phyloP scores from a whole-genome alignment of 1,140 invertebrate species.

The Ceratina australensis region DNA sequence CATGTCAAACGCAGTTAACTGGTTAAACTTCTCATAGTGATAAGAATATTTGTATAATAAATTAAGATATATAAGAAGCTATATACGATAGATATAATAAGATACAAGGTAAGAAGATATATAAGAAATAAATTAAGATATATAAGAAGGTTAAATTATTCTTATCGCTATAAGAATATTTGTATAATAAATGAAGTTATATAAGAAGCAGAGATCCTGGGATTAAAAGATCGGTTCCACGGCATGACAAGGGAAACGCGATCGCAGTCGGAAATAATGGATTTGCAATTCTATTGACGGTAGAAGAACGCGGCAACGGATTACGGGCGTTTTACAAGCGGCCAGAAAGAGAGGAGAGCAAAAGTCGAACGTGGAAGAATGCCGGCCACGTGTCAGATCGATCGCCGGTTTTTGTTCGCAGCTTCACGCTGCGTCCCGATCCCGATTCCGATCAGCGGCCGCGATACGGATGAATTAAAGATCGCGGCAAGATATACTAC shows the following conservation, averaged over 20 bases:
- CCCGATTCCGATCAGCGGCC: slow-evolving; percentile 20
- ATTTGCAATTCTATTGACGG: slow-evolving; percentile 31
- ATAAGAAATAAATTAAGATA: too few relatives aligned
- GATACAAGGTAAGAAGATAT: too few relatives aligned
- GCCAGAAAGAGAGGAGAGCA: not conserved
- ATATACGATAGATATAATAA: too few relatives aligned
- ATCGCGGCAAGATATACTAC: slow-evolving; percentile 59
- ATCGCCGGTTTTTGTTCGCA: slow-evolving; percentile 39
- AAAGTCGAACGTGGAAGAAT: slow-evolving; percentile 41
- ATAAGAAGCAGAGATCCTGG: too few relatives aligned
- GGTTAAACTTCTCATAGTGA: too few relatives aligned
- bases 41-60: too few relatives aligned
- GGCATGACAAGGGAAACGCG: not conserved
- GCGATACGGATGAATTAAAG: slow-evolving; percentile 62
- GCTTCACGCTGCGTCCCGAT: slow-evolving; percentile 40
- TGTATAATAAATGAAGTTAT: too few relatives aligned
- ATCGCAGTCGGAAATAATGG: not conserved
- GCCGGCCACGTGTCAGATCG: slow-evolving; percentile 40
- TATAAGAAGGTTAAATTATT: too few relatives aligned
- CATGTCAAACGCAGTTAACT: too few relatives aligned
- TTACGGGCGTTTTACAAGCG: slow-evolving; percentile 26
- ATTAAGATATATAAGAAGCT: too few relatives aligned
- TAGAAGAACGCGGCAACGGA: slow-evolving; percentile 8
- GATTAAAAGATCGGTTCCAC: not conserved
- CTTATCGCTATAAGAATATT: too few relatives aligned